Evolutionary conservation across 1,140 invertebrate species (phyloP).

Genomic region (Temnothorax curvispinosus): DNA sequence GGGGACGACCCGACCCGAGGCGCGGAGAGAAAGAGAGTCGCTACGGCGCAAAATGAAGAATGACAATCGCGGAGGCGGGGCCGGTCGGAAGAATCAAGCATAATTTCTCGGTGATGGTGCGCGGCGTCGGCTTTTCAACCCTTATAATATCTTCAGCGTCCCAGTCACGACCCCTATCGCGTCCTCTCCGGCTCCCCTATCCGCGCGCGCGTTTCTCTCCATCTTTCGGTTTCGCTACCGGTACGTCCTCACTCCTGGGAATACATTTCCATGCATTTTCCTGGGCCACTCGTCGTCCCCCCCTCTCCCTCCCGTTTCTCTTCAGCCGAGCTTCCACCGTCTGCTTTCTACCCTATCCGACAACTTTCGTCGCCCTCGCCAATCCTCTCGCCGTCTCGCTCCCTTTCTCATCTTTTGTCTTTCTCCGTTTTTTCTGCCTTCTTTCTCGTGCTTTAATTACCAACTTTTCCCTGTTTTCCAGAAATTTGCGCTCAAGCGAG

Average conservation of each 20-base stretch:
- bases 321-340: slow-evolving; percentile 32
- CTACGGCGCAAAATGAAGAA: slow-evolving; percentile 32
- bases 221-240: slow-evolving; percentile 65
- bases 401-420: slow-evolving; percentile 27
- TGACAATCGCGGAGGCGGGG: slow-evolving; percentile 47
- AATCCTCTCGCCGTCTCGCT: slow-evolving; percentile 26
- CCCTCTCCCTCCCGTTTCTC: slow-evolving; percentile 17
- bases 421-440: slow-evolving; percentile 49
- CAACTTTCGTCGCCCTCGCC: slow-evolving; percentile 47
- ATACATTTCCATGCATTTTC: slow-evolving; percentile 86
- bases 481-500: slow-evolving; percentile 68
- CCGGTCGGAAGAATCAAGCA: slow-evolving; percentile 75
- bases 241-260: slow-evolving; percentile 73
- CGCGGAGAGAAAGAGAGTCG: background rate
- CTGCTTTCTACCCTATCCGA: slow-evolving; percentile 41
- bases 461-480: slow-evolving; percentile 76
- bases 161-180: slow-evolving; percentile 63
- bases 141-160: slow-evolving; percentile 84
- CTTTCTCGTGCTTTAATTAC: slow-evolving; percentile 76
- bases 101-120: slow-evolving; percentile 84
- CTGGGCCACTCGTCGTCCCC: slow-evolving; percentile 65
- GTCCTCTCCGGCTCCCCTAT: background rate
- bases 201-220: slow-evolving; percentile 17
- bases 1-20: background rate
- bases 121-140: slow-evolving; percentile 82